Evolutionary conservation across 2,888 invertebrate genomes (phyloP), one percentile per base, ranked within the genome.

Genomic region (Sisyra terminalis): DNA sequence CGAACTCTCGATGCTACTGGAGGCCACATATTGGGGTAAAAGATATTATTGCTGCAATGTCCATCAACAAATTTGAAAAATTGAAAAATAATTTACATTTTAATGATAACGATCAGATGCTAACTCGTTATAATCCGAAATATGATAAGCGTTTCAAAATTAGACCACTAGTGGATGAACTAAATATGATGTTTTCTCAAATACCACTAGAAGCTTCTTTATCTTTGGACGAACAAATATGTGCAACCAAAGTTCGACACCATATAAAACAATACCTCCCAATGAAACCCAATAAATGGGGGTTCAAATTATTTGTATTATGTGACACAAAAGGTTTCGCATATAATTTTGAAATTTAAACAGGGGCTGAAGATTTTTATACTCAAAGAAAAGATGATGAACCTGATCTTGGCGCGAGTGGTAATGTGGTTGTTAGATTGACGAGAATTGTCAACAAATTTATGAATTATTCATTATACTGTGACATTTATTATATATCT

Each of bases 401-500:
- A 46, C 52, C 53, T 32, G 46, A 54, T 42, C 44, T 55, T 29
- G 54, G 53, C 10, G 50, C 53, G 24, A 49, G 48, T 47, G 48
- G 42, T 45, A 53, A 50, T 48, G 48, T 53, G 10, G 53, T 55
- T n/a, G 50, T 55, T 10, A 45, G 54, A 10, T 47, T 55, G 11
- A 39, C 51, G 17, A 42, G 52, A 39, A 47, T 46, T 14, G 45
- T 56, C 32, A 55, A 55, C 32, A 45, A 41, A 46, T 49, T 52
- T 36, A 45, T 50, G 44, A 55, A 56, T 46, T 53, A 54, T 44
- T 41, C 46, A 46, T 13, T 60, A n/a, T 59, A 53, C 47, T 56
- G 53, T 47, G 55, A 57, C 44, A 57, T 55, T 46, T 55, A 51
- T 44, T 58, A 52, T 40, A 53, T 53, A n/a, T 50, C 51, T 16